Percentiles rank a stretch among this genome's conserved stretches.
phyloP scores from a whole-genome alignment of 2,113 vertebrate genomes.

The Forbesichthys agassizii region DNA sequence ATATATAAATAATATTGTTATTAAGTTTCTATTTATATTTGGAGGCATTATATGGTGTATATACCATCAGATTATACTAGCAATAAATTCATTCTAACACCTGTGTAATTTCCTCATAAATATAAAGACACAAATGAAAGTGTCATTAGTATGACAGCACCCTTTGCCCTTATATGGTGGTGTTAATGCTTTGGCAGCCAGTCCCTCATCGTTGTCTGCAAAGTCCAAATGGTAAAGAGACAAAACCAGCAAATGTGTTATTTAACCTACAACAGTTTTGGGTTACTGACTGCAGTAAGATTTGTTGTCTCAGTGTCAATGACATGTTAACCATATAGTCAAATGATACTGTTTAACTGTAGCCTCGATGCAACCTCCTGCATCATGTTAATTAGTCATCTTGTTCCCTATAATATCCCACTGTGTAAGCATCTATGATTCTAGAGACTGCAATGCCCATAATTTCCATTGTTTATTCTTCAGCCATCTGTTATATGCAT shows the following conservation, averaged over 20 bases:
- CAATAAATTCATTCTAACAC: constrained; percentile 30
- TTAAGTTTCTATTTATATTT: constrained; percentile 12
- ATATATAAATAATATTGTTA: background rate
- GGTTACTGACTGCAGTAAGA: constrained; percentile 36
- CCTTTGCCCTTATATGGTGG: constrained; percentile 26
- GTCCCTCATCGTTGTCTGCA: background rate
- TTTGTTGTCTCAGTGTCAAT: constrained; percentile 6
- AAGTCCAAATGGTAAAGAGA: constrained; percentile 6
- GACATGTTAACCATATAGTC: too few species aligned
- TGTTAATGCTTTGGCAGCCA: constrained; percentile 11
- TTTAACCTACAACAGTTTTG: constrained; percentile 32
- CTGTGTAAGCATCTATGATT: background rate
- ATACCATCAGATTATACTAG: constrained; percentile 12
- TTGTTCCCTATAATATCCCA: constrained; percentile 41
- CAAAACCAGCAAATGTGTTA: background rate
- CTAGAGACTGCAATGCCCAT: too few species aligned
- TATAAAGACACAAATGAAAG: background rate
- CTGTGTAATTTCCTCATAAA: background rate
- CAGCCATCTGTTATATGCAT: too few species aligned
- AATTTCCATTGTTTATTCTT: too few species aligned
- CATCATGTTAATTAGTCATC: constrained; percentile 60
- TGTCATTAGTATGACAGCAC: background rate
- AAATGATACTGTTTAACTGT: constrained; percentile 50
- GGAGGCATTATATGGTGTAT: constrained; percentile 8
- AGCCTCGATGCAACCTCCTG: constrained; percentile 48